These are phyloP conservation scores for Sweltsa coloradensis DNA, from an alignment of 1,140 invertebrate species.

Conservation along the genomic window DNA sequence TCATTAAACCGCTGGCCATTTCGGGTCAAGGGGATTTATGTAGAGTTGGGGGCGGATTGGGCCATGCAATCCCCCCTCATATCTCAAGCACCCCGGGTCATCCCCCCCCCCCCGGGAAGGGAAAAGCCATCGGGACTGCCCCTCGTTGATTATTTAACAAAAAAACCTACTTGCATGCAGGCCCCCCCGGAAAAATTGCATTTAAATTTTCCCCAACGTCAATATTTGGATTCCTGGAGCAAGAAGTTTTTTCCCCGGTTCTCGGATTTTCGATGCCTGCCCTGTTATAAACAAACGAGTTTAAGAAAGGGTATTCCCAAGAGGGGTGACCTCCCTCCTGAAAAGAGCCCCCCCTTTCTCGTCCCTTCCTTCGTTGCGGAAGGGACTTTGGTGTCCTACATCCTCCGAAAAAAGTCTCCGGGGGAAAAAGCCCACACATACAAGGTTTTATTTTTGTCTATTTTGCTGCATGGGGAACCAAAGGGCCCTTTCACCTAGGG, in stretches of 20 bases:
- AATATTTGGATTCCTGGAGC: slow-evolving; percentile 22
- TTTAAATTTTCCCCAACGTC: slow-evolving; percentile 4
- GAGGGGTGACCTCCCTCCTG: slow-evolving; percentile 25
- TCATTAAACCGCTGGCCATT: slow-evolving; percentile 21
- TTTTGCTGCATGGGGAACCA: slow-evolving; percentile 19
- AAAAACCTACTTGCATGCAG: slow-evolving; percentile 2
- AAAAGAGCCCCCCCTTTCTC: slow-evolving; percentile 16
- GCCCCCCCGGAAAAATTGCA: too few relatives aligned
- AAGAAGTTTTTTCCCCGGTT: slow-evolving; percentile 16
- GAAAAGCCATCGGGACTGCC: slow-evolving; percentile 18
- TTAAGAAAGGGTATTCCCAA: slow-evolving; percentile 9
- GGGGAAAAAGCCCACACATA: slow-evolving; percentile 11
- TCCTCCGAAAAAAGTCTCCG: slow-evolving; percentile 19
- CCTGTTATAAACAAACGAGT: slow-evolving; percentile 20
- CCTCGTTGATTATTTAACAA: slow-evolving; percentile 12
- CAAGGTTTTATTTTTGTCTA: slow-evolving; percentile 18
- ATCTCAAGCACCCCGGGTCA: slow-evolving; percentile 29
- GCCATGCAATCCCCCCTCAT: slow-evolving; percentile 19
- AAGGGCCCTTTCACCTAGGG: slow-evolving; percentile 24
- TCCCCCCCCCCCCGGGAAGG: slow-evolving; percentile 25
- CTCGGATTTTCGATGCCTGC: slow-evolving; percentile 21
- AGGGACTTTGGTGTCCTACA: slow-evolving; percentile 25
- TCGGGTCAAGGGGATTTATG: slow-evolving; percentile 25
- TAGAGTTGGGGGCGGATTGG: slow-evolving; percentile 29
- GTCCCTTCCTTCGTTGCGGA: slow-evolving; percentile 20